phyloP scores from a whole-genome alignment of 2,888 invertebrate genomes.

The Platycheirus albimanus region DNA sequence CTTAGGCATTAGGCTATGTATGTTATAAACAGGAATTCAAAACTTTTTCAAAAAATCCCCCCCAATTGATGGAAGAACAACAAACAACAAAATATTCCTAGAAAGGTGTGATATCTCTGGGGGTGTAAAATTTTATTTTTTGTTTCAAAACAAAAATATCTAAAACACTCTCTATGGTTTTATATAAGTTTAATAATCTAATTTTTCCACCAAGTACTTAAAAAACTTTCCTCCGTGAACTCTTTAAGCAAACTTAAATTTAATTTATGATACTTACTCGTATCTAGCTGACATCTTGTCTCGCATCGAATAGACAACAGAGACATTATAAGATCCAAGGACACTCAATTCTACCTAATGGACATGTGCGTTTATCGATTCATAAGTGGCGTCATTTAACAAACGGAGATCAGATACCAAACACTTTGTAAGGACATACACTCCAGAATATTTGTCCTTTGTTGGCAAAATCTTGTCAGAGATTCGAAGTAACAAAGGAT shows the following conservation, averaged over 20 bases:
- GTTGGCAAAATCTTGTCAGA: slow-evolving; percentile 15
- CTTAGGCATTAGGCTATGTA: slow-evolving; percentile 7
- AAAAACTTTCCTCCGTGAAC: slow-evolving; percentile 3
- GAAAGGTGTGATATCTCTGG: slow-evolving; percentile 2
- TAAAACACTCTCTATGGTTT: neutral
- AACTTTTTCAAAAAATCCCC: slow-evolving; percentile 8
- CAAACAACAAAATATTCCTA: neutral
- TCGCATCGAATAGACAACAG: slow-evolving; percentile 7
- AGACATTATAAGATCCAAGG: slow-evolving; percentile 22
- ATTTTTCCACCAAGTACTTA: slow-evolving; percentile 7
- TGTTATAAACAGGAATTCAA: neutral
- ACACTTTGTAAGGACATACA: slow-evolving; percentile 24
- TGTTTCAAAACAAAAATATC: slow-evolving; percentile 2
- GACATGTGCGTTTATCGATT: slow-evolving; percentile 47
- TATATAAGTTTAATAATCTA: neutral
- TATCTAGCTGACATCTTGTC: slow-evolving; percentile 18
- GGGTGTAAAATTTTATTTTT: slow-evolving; percentile 5
- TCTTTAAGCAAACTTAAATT: slow-evolving; percentile 10
- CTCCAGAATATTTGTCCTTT: slow-evolving; percentile 28
- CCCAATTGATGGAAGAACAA: neutral
- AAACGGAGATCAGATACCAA: slow-evolving; percentile 18
- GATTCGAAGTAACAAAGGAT: slow-evolving; percentile 34
- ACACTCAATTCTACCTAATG: slow-evolving; percentile 36
- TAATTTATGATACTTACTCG: slow-evolving; percentile 31
- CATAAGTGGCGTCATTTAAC: slow-evolving; percentile 14